Conservation (phyloP, 2,888 invertebrate genomes). For the Tipula unca region DNA sequence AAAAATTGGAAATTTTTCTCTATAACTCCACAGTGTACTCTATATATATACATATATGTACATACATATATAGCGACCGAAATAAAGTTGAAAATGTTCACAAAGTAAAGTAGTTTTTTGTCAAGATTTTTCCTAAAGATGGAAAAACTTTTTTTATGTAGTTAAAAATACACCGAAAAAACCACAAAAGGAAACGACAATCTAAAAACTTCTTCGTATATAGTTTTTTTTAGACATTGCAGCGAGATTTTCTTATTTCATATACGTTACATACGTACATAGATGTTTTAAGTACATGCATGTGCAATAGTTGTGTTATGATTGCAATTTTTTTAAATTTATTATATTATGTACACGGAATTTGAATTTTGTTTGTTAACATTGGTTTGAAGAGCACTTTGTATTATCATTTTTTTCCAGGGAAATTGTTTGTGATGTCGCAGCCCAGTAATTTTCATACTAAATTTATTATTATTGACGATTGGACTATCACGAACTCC, state of each 20-base stretch:
- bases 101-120: not conserved
- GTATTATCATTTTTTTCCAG: too few species aligned
- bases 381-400: too few species aligned
- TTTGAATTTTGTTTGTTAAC: too few species aligned
- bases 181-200: not conserved
- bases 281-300: not conserved
- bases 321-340: not conserved
- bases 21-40: not conserved
- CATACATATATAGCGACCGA: not conserved
- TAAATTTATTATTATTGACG: too few species aligned
- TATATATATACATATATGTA: not conserved
- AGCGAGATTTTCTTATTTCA: too few species aligned
- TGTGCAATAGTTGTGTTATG: not conserved
- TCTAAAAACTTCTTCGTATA: not conserved
- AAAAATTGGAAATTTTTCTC: not conserved
- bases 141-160: not conserved
- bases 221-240: not conserved
- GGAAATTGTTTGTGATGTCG: too few species aligned
- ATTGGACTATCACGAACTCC: too few species aligned
- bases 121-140: not conserved
- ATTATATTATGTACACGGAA: too few species aligned
- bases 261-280: not conserved
- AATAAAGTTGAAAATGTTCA: not conserved
- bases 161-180: not conserved
- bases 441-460: too few species aligned